These are phyloP conservation scores for Brachypteracias leptosomus DNA, from an alignment of 2,113 vertebrate genomes.

Conservation along the genomic window DNA sequence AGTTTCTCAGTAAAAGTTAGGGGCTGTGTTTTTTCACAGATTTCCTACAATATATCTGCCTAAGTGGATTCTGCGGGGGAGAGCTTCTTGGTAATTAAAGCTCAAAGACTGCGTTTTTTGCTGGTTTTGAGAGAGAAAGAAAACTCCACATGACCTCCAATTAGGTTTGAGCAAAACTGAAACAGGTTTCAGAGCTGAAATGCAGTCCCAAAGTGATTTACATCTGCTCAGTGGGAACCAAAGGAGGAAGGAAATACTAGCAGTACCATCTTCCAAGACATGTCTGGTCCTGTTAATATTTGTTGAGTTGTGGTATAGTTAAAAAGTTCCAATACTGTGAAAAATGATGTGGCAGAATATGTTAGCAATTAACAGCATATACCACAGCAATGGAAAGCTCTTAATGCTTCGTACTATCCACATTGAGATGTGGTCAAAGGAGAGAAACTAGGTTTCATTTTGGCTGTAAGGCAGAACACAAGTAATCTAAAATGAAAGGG, in stretches of 20 bases:
- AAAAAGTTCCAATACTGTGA: slow-evolving; percentile 42
- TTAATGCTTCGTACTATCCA: slow-evolving; percentile 37
- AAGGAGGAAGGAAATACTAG: slow-evolving; percentile 35
- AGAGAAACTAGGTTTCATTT: slow-evolving; percentile 64
- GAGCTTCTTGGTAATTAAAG: slow-evolving; percentile 28
- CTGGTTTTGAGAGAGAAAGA: background rate
- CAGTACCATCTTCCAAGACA: slow-evolving; percentile 46
- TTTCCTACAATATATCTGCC: background rate
- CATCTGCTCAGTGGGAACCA: slow-evolving; percentile 40
- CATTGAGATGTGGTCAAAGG: slow-evolving; percentile 52
- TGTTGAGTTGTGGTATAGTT: slow-evolving; percentile 47
- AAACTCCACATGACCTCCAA: slow-evolving; percentile 33
- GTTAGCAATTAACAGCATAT: slow-evolving; percentile 64
- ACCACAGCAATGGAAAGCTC: slow-evolving; percentile 51
- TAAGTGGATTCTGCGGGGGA: background rate
- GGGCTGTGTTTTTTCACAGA: background rate
- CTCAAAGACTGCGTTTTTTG: background rate
- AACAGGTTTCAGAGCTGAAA: slow-evolving; percentile 55
- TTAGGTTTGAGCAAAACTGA: slow-evolving; percentile 43
- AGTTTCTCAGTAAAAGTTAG: background rate
- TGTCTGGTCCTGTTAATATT: slow-evolving; percentile 48
- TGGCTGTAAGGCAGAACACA: slow-evolving; percentile 62
- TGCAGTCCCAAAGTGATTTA: slow-evolving; percentile 31
- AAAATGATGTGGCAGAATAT: slow-evolving; percentile 57
- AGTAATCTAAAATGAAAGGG: slow-evolving; percentile 48